phyloP scores from a whole-genome alignment of 2,113 vertebrate species.

The Strix uralensis region DNA sequence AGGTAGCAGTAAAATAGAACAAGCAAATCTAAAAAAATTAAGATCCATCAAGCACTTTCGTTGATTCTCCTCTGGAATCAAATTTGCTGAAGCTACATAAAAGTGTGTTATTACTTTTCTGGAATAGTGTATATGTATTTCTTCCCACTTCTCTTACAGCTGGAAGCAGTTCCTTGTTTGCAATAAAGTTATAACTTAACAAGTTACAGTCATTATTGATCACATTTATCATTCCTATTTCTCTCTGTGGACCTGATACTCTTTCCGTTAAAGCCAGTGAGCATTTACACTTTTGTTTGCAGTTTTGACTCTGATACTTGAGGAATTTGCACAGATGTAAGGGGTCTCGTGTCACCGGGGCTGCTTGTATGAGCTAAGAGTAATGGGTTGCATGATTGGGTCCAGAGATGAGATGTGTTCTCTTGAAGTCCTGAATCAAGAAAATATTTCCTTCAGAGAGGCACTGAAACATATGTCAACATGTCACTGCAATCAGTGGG shows the following conservation, averaged over 20 bases:
- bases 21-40: neutral
- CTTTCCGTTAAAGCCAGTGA: neutral
- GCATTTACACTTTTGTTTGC: neutral
- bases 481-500: neutral
- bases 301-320: neutral
- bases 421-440: neutral
- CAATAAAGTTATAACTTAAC: neutral
- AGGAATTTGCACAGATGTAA: neutral
- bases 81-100: neutral
- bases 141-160: neutral
- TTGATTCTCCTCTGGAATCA: neutral
- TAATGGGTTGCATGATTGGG: neutral
- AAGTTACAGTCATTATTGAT: neutral
- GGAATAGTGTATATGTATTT: neutral
- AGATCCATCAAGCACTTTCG: neutral
- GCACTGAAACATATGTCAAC: neutral
- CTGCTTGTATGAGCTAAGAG: neutral
- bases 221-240: neutral
- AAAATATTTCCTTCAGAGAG: neutral
- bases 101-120: neutral
- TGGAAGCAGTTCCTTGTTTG: neutral
- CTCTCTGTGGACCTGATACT: neutral
- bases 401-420: neutral
- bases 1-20: neutral
- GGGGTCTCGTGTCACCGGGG: neutral